Evolutionary conservation across 37 sponge, comb jelly and placozoan species (phyloP), one percentile per base, ranked within the genome.

Genomic region (Haliclona indistincta): DNA sequence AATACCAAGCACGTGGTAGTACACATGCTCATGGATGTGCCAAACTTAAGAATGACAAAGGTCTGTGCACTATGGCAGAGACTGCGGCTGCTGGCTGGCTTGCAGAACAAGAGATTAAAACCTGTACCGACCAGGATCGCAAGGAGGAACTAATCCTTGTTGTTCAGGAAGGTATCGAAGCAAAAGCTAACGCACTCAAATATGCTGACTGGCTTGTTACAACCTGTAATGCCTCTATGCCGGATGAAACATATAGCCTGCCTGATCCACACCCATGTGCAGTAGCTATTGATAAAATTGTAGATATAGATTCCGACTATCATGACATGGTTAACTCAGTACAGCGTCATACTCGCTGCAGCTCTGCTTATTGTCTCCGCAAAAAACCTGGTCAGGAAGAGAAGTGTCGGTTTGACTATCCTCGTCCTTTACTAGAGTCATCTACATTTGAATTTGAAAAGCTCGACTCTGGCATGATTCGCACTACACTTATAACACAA

Each of bases 11-110:
- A 61, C n/a, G 75, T 3, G 75, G 75, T 20, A 74, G 75, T 28
- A 56, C 75, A 60, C 75, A 74, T 74, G 44, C 63, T 25, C 75
- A 74, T 56, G 75, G 75, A 3, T 56, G 61, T 56, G 75, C 75
- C 4, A 61, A 60, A 32, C 63, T 74, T 3, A 56, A 56, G 25
- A 60, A 74, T 58, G 75, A 56, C 62, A 61, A 61, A 2, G 75
- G 63, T 35, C 4, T 74, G 2, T 56, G 63, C 1, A 2, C 43
- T 25, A 43, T 74, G 22, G 43, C 60, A 43, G 20, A 74, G 35
- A 63, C 23, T 32, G 76, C 63, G 28, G 74, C 36, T 37, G 8
- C 26, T 43, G 58, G 28, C 2, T 54, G 54, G 72, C 39, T 6
- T 2, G 33, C 39, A 26, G 55, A 47, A 30, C 72, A 54, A 34